A percentile compares a stretch with the other conserved stretches of the same genome.
Conservation (phyloP, 2,797 vertebrate genomes). For the Karalla daura region DNA sequence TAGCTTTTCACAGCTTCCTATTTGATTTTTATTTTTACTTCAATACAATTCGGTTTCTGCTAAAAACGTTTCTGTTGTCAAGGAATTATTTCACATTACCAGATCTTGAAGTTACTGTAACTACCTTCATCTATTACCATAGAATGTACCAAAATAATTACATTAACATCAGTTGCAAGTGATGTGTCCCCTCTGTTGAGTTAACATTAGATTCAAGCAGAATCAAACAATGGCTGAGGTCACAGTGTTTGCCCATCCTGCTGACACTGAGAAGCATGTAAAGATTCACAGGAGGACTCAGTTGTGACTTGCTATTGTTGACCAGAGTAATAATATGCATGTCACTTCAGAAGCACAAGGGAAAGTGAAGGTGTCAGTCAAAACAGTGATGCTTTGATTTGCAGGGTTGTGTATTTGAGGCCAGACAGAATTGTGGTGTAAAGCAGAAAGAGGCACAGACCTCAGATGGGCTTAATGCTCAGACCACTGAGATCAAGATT, state of each 20-base stretch:
- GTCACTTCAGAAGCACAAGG: slow-evolving; percentile 31
- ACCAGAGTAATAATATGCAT: slow-evolving; percentile 43
- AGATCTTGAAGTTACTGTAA: not conserved
- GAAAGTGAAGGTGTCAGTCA: slow-evolving; percentile 57
- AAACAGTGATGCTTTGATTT: slow-evolving; percentile 83
- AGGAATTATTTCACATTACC: too few species aligned
- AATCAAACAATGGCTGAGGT: not conserved
- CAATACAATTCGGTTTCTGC: not conserved
- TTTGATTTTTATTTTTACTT: too few species aligned
- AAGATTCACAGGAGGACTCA: too few species aligned
- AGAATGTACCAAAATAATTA: not conserved
- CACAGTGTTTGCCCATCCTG: not conserved
- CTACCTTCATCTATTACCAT: not conserved
- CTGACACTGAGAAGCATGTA: not conserved
- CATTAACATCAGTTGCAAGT: not conserved
- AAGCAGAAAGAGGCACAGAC: not conserved
- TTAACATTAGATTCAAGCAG: not conserved
- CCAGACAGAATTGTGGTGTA: slow-evolving; percentile 79
- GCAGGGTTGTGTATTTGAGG: slow-evolving; percentile 85
- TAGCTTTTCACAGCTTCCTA: too few species aligned
- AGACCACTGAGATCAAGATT: not conserved
- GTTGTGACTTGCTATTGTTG: slow-evolving; percentile 38
- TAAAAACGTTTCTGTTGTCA: not conserved
- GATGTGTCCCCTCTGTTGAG: not conserved
- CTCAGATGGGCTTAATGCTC: too few species aligned